Evolutionary conservation across 2,888 invertebrate genomes (phyloP), one percentile per base, ranked within the genome.

Genomic region (Heliconius erato): DNA sequence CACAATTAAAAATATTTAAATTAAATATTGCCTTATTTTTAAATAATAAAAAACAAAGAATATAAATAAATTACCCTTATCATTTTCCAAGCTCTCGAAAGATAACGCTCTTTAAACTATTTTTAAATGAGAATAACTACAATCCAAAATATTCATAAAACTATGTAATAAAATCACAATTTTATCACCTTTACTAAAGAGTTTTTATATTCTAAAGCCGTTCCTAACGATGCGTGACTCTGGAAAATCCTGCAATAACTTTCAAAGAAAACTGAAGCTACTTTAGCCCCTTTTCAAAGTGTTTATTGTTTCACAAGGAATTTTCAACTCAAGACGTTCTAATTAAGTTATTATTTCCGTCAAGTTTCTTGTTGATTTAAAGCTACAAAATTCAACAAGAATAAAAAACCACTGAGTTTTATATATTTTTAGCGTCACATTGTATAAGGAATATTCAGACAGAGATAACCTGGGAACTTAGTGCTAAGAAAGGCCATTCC

Each of bases 221-320:
- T 44, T n/a, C 7, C 3, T 12, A 71, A n/a, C 26, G 44, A 26
- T 44, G 44, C 71, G 26, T 44, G 44, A 72, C 44, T 44, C n/a
- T 71, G 40, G 44, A 72, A 44, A 72, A 44, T 72, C 71, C 44
- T 72, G 44, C 71, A 72, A 16, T 26, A 72, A 44, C 40, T 44
- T 72, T 72, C 71, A 44, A 44, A 44, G 71, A 72, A 44, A 26
- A 72, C 26, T 72, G 26, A 72, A 44, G 44, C 44, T 16, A 44
- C 71, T 72, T 9, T 72, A n/a, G 40, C 71, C 14, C 6, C 40
- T 44, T 44, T 26, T 72, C 44, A 44, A 72, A 72, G 44, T 44
- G 65, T 59, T 71, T 71, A 40, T n/a, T 23, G 69, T 71, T 44
- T 40, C 44, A 44, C 71, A 7, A 72, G 44, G 26, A 26, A 72